phyloP scores from a whole-genome alignment of 1,140 invertebrate genomes.

The Neodiprion fabricii region DNA sequence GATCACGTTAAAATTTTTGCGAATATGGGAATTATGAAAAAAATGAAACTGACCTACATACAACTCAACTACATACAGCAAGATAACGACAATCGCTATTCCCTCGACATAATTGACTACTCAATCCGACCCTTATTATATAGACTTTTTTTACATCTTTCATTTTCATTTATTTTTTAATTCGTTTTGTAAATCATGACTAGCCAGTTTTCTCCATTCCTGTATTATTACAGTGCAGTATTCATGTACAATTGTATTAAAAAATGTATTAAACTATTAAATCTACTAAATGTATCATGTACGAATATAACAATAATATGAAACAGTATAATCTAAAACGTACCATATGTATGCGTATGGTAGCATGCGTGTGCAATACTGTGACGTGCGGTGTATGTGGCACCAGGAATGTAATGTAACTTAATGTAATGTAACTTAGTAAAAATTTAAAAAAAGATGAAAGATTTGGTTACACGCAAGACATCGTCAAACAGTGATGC shows the following conservation, averaged over 20 bases:
- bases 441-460: constrained; percentile 36
- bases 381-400: constrained; percentile 43
- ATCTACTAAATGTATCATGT: constrained; percentile 15
- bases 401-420: constrained; percentile 58
- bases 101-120: background rate
- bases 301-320: constrained; percentile 37
- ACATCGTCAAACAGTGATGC: constrained; percentile 77
- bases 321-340: constrained; percentile 35
- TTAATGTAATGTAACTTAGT: constrained; percentile 42
- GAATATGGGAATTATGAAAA: background rate
- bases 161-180: background rate
- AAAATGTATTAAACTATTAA: constrained; percentile 15
- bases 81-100: background rate
- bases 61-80: background rate
- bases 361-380: constrained; percentile 51
- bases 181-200: background rate
- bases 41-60: background rate
- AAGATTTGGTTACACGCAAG: constrained; percentile 31
- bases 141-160: background rate
- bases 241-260: constrained; percentile 24
- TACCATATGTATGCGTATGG: constrained; percentile 40
- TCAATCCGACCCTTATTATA: background rate
- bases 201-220: background rate
- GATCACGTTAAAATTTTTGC: background rate
- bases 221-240: constrained; percentile 12